These are phyloP conservation scores for Oxygymnocypris stewartii DNA, from an alignment of 2,113 vertebrate genomes.

Conservation along the genomic window DNA sequence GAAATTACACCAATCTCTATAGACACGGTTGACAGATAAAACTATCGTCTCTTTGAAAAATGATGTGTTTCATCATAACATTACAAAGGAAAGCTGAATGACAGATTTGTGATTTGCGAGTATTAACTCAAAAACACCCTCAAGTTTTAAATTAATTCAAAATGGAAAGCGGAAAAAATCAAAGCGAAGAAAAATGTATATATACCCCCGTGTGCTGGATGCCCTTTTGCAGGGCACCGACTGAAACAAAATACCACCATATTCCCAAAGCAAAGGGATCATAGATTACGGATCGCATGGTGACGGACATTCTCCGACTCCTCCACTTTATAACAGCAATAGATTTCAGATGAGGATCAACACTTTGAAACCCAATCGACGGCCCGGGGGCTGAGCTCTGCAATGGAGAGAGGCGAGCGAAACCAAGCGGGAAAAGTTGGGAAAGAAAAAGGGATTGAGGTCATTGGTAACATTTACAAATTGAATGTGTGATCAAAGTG, in stretches of 20 bases:
- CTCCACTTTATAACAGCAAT: conserved; percentile 79
- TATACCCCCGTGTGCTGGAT: conserved; percentile 29
- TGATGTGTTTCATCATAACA: conserved; percentile 17
- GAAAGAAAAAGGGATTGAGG: conserved; percentile 65
- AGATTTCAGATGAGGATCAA: conserved; percentile 82
- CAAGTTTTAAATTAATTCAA: background rate
- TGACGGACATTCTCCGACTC: conserved; percentile 69
- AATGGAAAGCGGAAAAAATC: conserved; percentile 8
- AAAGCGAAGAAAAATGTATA: conserved; percentile 32
- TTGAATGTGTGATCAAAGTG: conserved; percentile 82
- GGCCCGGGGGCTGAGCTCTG: conserved; percentile 76
- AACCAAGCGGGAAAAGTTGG: conserved; percentile 52
- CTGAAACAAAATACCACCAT: conserved; percentile 47
- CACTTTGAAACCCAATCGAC: conserved; percentile 86
- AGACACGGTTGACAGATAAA: conserved; percentile 77
- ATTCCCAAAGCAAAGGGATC: conserved; percentile 56
- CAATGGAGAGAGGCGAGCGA: conserved; percentile 59
- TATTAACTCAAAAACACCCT: conserved; percentile 20
- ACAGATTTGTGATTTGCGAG: background rate
- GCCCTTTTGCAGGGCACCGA: conserved; percentile 37
- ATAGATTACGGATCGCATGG: conserved; percentile 56
- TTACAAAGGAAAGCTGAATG: conserved; percentile 9
- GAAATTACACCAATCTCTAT: conserved; percentile 77
- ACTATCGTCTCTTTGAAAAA: conserved; percentile 61
- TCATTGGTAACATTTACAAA: conserved; percentile 81